Evolutionary conservation across 1,140 invertebrate species (phyloP).

Genomic region (Colletes gigas): DNA sequence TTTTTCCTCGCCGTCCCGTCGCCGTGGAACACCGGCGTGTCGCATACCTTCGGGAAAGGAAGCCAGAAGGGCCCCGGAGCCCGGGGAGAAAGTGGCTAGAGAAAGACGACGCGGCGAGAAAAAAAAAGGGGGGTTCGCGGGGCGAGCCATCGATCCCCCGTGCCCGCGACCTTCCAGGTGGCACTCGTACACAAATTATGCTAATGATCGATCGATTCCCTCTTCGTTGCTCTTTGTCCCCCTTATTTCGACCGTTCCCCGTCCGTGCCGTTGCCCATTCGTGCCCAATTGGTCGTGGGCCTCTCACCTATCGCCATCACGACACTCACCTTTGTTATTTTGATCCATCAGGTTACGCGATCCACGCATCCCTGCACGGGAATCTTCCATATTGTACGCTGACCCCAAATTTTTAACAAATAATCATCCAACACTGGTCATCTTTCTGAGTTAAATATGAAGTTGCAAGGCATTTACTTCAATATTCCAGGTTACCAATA

Average conservation of each 20-base stretch:
- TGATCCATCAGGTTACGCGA: constrained; percentile 41
- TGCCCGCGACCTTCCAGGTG: constrained; percentile 66
- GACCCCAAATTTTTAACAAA: too few relatives aligned
- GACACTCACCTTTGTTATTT: constrained; percentile 68
- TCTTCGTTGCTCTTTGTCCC: constrained; percentile 37
- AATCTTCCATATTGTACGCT: too few relatives aligned
- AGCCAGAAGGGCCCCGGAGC: constrained; percentile 26
- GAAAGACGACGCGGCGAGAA: constrained; percentile 44
- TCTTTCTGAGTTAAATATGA: too few relatives aligned
- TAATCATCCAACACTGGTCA: too few relatives aligned
- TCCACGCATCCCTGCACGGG: too few relatives aligned
- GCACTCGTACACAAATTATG: constrained; percentile 72
- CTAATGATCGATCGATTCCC: constrained; percentile 69
- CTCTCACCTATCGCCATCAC: neutral
- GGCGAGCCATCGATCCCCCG: constrained; percentile 8
- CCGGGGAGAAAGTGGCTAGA: constrained; percentile 44
- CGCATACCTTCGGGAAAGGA: constrained; percentile 31
- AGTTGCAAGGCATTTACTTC: too few relatives aligned
- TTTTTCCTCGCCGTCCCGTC: constrained; percentile 22
- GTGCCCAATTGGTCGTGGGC: constrained; percentile 39
- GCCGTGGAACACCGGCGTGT: neutral
- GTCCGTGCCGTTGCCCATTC: constrained; percentile 10
- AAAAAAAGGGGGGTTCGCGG: constrained; percentile 39
- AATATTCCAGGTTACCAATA: too few relatives aligned
- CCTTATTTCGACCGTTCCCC: neutral